A percentile compares a stretch with the other conserved stretches of the same genome.
phyloP scores from a whole-genome alignment of 1,140 invertebrate species.

The Aphelinus certus region DNA sequence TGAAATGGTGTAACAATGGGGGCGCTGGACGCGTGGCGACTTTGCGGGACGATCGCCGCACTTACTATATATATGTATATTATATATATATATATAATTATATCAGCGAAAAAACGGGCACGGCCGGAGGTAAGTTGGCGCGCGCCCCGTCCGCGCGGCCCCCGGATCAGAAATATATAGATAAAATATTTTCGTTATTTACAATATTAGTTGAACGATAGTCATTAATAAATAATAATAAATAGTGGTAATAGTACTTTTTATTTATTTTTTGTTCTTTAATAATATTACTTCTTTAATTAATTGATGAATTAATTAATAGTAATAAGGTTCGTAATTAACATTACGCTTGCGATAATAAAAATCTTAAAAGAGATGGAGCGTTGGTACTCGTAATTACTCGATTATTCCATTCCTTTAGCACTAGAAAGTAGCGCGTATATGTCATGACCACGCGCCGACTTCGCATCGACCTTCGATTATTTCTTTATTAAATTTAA shows the following conservation, averaged over 20 bases:
- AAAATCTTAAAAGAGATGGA: slow-evolving; percentile 67
- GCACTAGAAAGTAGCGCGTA: slow-evolving; percentile 50
- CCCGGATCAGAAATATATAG: slow-evolving; percentile 64
- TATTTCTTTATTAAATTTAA: slow-evolving; percentile 31
- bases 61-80: not conserved
- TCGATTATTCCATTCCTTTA: slow-evolving; percentile 51
- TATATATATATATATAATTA: slow-evolving; percentile 33
- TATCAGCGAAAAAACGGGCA: slow-evolving; percentile 41
- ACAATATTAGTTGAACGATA: slow-evolving; percentile 66
- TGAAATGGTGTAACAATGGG: slow-evolving; percentile 67
- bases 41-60: slow-evolving; percentile 47
- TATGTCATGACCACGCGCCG: slow-evolving; percentile 33
- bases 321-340: slow-evolving; percentile 45
- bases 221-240: slow-evolving; percentile 65
- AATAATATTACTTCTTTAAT: slow-evolving; percentile 34
- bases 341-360: slow-evolving; percentile 62
- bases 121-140: slow-evolving; percentile 57
- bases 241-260: slow-evolving; percentile 60
- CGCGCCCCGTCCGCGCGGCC: slow-evolving; percentile 47
- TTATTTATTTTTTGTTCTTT: slow-evolving; percentile 35
- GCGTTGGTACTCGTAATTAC: slow-evolving; percentile 43
- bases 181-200: slow-evolving; percentile 68
- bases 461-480: slow-evolving; percentile 43
- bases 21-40: slow-evolving; percentile 55
- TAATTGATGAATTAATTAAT: slow-evolving; percentile 30